Conservation (phyloP, 23 tunicate species). For the Corella eumyota region DNA sequence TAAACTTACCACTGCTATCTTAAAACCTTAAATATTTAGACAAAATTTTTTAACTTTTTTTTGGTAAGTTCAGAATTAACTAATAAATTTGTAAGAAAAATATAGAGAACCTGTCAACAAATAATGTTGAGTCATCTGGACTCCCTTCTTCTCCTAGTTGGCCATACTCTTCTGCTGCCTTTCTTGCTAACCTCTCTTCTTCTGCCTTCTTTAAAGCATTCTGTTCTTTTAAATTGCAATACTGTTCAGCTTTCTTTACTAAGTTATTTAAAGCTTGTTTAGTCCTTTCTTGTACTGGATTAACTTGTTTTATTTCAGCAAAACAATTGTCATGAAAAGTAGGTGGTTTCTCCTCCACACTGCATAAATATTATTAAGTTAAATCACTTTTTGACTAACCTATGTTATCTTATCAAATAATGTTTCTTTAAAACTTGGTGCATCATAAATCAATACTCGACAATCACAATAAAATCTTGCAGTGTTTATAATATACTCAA, state of each 20-base stretch:
- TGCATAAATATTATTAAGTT: no score
- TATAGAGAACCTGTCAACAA: constrained; percentile 1
- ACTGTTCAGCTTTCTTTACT: background rate
- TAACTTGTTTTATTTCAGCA: background rate
- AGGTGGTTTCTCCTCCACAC: no score
- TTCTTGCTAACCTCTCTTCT: no score
- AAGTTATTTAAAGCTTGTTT: constrained; percentile 5
- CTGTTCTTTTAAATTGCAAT: background rate
- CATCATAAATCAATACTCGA: no score
- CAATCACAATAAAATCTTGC: no score
- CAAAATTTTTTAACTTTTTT: background rate
- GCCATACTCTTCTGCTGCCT: background rate
- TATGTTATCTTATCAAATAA: no score
- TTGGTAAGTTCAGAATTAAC: background rate
- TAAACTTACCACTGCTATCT: no score
- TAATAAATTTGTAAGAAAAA: background rate
- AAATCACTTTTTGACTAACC: no score
- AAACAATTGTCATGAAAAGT: constrained; percentile 2
- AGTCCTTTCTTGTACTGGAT: constrained; percentile 1
- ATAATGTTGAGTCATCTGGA: background rate
- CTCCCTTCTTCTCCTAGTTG: background rate
- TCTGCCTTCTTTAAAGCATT: background rate
- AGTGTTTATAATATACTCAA: no score
- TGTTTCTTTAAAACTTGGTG: no score
- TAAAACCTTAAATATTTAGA: background rate